Conservation (phyloP, 2,113 vertebrate species). For the Ceyx margarethae region DNA sequence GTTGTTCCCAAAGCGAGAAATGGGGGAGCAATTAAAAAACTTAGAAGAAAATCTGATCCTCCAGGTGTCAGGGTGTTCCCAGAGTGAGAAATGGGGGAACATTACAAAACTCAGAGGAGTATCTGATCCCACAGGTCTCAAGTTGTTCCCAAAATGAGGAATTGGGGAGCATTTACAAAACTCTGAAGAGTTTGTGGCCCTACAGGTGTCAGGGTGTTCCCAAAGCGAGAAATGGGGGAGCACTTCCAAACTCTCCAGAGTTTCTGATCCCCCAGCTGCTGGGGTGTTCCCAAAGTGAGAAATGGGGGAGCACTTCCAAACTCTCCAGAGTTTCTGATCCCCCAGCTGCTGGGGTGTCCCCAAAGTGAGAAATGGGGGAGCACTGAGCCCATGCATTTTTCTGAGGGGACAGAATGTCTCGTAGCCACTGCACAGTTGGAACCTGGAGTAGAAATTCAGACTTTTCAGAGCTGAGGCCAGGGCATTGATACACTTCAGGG, state of each 20-base stretch:
- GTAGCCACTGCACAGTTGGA: background rate
- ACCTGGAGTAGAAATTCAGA: background rate
- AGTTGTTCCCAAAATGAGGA: background rate
- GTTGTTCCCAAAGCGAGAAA: background rate
- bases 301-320: background rate
- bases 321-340: background rate
- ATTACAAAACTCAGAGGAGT: fast-evolving
- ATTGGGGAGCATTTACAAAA: background rate
- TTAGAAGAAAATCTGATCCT: fast-evolving
- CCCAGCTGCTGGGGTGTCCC: background rate
- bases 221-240: background rate
- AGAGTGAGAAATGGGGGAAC: background rate
- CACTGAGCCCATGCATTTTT: background rate
- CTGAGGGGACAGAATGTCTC: background rate
- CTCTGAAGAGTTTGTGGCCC: background rate
- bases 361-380: background rate
- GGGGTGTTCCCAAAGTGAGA: background rate
- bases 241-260: fast-evolving
- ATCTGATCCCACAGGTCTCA: fast-evolving
- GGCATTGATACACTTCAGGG: background rate
- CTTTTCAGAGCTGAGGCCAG: background rate
- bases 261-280: background rate
- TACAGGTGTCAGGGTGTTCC: background rate
- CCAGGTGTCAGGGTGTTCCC: background rate
- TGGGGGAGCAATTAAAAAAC: background rate